phyloP scores from a whole-genome alignment of 2,113 vertebrate species.

The Leiothrix lutea region DNA sequence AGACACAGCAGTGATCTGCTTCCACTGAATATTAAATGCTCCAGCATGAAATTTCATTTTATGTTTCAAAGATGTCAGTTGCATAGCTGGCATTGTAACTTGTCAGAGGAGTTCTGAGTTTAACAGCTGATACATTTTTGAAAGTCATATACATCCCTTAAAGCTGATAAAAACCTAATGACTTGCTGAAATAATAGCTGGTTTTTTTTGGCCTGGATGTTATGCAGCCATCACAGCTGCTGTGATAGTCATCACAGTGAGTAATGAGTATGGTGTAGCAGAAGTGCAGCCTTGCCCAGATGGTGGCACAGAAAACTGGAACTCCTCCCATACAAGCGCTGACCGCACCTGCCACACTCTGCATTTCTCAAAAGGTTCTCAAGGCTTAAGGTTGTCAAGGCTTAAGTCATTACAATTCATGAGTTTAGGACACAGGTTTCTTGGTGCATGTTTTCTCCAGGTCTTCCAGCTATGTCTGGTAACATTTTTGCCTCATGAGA shows the following conservation, averaged over 20 bases:
- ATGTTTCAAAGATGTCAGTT: not conserved
- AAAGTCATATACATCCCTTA: not conserved
- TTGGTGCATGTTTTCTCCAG: not conserved
- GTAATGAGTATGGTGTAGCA: not conserved
- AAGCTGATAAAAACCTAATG: not conserved
- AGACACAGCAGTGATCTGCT: not conserved
- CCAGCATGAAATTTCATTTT: not conserved
- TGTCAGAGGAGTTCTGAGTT: not conserved
- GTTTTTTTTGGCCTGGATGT: not conserved
- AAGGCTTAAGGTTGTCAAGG: not conserved
- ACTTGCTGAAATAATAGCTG: not conserved
- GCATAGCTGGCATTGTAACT: not conserved
- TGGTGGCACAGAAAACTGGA: not conserved
- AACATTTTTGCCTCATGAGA: not conserved
- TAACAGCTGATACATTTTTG: conserved; percentile 15
- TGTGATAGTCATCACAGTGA: not conserved
- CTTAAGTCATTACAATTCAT: not conserved
- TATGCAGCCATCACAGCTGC: not conserved
- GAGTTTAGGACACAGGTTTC: not conserved
- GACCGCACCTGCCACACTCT: not conserved
- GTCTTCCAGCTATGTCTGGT: not conserved
- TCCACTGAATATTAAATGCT: not conserved
- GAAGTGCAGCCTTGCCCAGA: not conserved
- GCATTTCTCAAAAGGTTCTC: not conserved
- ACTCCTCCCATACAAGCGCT: not conserved